phyloP scores from a whole-genome alignment of 2,797 vertebrate species.

The Amniataba percoides region DNA sequence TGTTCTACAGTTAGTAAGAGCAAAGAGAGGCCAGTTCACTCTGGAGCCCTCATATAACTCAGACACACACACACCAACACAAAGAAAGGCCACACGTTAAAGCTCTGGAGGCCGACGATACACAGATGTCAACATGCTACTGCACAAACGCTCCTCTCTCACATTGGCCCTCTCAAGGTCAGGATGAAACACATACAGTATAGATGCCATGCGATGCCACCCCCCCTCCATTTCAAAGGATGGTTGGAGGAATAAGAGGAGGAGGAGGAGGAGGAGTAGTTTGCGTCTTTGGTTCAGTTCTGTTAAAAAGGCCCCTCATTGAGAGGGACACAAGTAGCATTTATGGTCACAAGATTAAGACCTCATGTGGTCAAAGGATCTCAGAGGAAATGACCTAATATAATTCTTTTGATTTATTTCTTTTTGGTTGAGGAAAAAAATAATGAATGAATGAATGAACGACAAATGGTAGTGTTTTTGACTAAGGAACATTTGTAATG shows the following conservation, averaged over 20 bases:
- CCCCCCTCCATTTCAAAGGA: conserved; percentile 42
- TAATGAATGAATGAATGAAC: background rate
- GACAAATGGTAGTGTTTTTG: background rate
- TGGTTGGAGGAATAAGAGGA: conserved; percentile 3
- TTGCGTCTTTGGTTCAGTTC: conserved; percentile 1
- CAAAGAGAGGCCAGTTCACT: conserved; percentile 5
- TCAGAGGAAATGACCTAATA: conserved; percentile 7
- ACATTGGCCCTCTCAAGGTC: conserved; percentile 63
- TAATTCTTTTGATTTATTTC: background rate
- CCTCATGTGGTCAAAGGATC: conserved; percentile 25
- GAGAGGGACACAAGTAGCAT: conserved; percentile 20
- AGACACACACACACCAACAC: background rate
- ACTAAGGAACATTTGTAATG: background rate
- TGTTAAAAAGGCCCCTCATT: conserved; percentile 11
- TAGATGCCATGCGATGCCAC: conserved; percentile 28
- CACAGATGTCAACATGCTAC: conserved; percentile 46
- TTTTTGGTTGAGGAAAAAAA: background rate
- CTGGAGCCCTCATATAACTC: background rate
- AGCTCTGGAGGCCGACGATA: conserved; percentile 7
- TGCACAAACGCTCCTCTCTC: conserved; percentile 39
- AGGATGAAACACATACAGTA: conserved; percentile 45
- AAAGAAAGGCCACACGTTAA: conserved; percentile 11
- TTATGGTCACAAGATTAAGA: conserved; percentile 37
- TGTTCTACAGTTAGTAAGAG: background rate
- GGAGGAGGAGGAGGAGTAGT: conserved; percentile 18